A percentile compares a stretch with the other conserved stretches of the same genome.
phyloP scores from a whole-genome alignment of 2,888 invertebrate genomes.

The Brenthis ino region DNA sequence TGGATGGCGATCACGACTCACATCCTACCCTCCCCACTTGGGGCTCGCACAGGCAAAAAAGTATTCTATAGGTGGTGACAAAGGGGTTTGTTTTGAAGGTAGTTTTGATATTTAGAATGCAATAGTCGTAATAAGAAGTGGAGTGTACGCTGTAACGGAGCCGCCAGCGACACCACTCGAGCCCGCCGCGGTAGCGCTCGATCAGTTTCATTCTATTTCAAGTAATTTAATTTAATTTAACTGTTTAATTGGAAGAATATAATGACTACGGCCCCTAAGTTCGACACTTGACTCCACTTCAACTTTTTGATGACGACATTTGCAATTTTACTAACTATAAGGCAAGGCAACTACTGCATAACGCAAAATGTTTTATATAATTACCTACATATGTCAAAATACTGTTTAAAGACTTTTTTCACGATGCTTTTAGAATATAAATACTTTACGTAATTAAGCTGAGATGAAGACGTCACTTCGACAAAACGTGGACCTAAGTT shows the following conservation, averaged over 20 bases:
- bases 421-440: background rate
- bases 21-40: slow-evolving; percentile 40
- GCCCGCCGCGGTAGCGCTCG: slow-evolving; percentile 39
- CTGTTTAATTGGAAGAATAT: slow-evolving; percentile 31
- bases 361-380: no score
- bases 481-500: no score
- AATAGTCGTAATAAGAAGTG: slow-evolving; percentile 60
- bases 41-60: background rate
- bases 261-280: slow-evolving; percentile 12
- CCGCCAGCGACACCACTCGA: slow-evolving; percentile 43
- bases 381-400: background rate
- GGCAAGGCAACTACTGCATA: no score
- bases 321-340: background rate
- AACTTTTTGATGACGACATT: background rate
- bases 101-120: slow-evolving; percentile 51
- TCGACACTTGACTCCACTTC: slow-evolving; percentile 2
- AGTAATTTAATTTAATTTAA: slow-evolving; percentile 36
- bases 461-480: no score
- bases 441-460: no score
- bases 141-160: slow-evolving; percentile 62
- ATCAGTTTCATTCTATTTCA: slow-evolving; percentile 33
- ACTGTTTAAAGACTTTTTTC: background rate
- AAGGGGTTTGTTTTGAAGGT: slow-evolving; percentile 33
- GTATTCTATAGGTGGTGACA: slow-evolving; percentile 24
- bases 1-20: slow-evolving; percentile 64